Conservation (phyloP, 1,140 invertebrate species). For the Sminthurinus signatus region DNA sequence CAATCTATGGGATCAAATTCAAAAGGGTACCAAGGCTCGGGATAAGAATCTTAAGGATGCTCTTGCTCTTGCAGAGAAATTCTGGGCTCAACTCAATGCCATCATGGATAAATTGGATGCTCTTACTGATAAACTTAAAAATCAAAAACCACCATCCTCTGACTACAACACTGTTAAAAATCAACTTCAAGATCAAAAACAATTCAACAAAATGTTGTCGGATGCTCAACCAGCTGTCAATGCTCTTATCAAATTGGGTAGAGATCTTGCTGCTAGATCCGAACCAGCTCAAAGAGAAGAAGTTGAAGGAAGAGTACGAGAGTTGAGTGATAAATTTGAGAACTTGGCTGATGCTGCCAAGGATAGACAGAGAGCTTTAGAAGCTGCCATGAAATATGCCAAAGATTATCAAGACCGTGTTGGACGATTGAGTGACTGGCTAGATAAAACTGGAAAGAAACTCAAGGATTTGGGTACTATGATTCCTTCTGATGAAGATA, state of each 20-base stretch:
- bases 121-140: slow-evolving; percentile 88
- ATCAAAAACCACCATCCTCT: slow-evolving; percentile 91
- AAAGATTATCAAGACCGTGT: slow-evolving; percentile 83
- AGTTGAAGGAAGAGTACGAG: slow-evolving; percentile 83
- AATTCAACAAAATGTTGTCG: slow-evolving; percentile 78
- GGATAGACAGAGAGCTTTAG: slow-evolving; percentile 75
- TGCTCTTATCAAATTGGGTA: slow-evolving; percentile 76
- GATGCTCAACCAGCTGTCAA: slow-evolving; percentile 90
- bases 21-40: slow-evolving; percentile 72
- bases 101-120: slow-evolving; percentile 84
- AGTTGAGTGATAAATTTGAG: slow-evolving; percentile 77
- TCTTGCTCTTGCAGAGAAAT: slow-evolving; percentile 77
- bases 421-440: slow-evolving; percentile 80
- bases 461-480: slow-evolving; percentile 82
- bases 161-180: slow-evolving; percentile 96
- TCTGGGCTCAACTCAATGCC: slow-evolving; percentile 88
- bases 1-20: slow-evolving; percentile 87
- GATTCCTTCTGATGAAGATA: slow-evolving; percentile 87
- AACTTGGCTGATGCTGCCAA: slow-evolving; percentile 69
- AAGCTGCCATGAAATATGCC: slow-evolving; percentile 79
- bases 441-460: slow-evolving; percentile 78
- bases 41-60: slow-evolving; percentile 79
- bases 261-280: slow-evolving; percentile 75
- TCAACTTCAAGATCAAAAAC: slow-evolving; percentile 76
- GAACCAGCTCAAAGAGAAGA: slow-evolving; percentile 70